These are phyloP conservation scores for Nematostella vectensis DNA, from an alignment of 92 coral and sea anemone genomes.

Conservation along the genomic window DNA sequence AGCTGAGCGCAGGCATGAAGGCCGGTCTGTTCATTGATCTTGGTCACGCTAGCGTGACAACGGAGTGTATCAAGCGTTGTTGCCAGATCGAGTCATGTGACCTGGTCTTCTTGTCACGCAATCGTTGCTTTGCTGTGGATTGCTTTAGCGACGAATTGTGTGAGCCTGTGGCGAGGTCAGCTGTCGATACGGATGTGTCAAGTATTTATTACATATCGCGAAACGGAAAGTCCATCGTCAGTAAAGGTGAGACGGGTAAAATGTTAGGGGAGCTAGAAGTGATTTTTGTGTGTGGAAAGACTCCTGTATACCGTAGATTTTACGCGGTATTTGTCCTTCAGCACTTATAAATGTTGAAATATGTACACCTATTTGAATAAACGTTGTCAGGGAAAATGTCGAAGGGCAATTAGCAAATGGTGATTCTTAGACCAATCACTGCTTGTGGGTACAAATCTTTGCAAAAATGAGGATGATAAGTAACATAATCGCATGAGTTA, in stretches of 20 bases:
- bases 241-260: slow-evolving; percentile 26
- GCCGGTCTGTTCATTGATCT: slow-evolving; percentile 85
- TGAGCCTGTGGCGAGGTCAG: slow-evolving; percentile 61
- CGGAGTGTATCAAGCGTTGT: slow-evolving; percentile 73
- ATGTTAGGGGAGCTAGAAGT: no score
- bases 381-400: no score
- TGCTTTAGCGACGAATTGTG: slow-evolving; percentile 71
- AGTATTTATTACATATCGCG: slow-evolving; percentile 74
- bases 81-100: slow-evolving; percentile 84
- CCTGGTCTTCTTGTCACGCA: slow-evolving; percentile 55
- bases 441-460: no score
- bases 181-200: slow-evolving; percentile 42
- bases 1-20: slow-evolving; percentile 73
- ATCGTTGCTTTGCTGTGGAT: slow-evolving; percentile 76
- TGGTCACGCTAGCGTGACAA: slow-evolving; percentile 50
- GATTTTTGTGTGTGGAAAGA: no score
- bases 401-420: no score
- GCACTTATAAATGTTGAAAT: no score
- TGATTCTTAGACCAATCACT: no score
- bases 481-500: no score
- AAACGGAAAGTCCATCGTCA: slow-evolving; percentile 46
- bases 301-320: no score
- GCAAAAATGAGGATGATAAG: no score
- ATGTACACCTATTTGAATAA: no score
- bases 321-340: no score